A percentile compares a stretch with the other conserved stretches of the same genome.
Conservation (phyloP, 1,140 invertebrate genomes). For the Drosophila malerkotliana region DNA sequence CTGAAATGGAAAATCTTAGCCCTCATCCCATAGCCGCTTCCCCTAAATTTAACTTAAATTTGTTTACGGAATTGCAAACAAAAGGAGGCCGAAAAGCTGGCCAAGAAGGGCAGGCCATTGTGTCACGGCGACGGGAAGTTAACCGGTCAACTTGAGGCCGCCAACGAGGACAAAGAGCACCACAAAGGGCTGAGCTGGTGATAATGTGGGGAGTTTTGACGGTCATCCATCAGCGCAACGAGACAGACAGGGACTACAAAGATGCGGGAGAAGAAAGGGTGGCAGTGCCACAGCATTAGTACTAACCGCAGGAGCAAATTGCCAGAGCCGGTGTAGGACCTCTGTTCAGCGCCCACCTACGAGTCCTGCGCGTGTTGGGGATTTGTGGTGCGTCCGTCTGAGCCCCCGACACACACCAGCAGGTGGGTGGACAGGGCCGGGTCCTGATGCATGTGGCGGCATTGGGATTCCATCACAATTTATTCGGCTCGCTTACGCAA, state of each 20-base stretch:
- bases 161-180: conserved; percentile 24
- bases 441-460: conserved; percentile 14
- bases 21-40: background rate
- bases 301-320: conserved; percentile 39
- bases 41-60: conserved; percentile 34
- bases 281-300: conserved; percentile 4
- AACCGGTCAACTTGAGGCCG: conserved; percentile 41
- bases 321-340: conserved; percentile 21
- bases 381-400: conserved; percentile 52
- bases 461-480: conserved; percentile 44
- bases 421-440: background rate
- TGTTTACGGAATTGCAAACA: conserved; percentile 33
- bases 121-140: conserved; percentile 27
- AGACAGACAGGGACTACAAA: background rate
- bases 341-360: background rate
- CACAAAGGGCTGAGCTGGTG: conserved; percentile 14
- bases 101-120: conserved; percentile 10
- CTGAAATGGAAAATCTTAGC: background rate
- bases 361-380: conserved; percentile 54
- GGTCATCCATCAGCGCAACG: conserved; percentile 40
- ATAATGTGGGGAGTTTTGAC: conserved; percentile 45
- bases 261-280: background rate
- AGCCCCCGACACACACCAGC: conserved; percentile 1
- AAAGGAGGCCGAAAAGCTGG: conserved; percentile 9
- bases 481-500: conserved; percentile 49